Conservation (phyloP, 2,888 invertebrate genomes). For the Limulus polyphemus region DNA sequence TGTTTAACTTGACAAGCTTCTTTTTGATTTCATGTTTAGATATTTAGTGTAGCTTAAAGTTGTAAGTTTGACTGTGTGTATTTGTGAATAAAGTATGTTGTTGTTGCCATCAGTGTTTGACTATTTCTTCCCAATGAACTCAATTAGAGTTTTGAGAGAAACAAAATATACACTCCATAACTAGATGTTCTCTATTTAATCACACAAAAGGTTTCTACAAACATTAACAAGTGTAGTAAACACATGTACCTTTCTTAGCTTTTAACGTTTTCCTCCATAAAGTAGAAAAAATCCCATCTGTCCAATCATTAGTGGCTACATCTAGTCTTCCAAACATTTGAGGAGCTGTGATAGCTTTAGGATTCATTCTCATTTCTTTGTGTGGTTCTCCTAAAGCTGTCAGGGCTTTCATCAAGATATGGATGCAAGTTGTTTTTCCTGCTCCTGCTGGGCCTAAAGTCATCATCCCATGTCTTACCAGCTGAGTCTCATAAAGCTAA, state of each 20-base stretch:
- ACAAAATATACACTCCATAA: no score
- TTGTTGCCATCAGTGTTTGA: no score
- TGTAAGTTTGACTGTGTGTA: no score
- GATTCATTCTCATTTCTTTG: conserved; percentile 96
- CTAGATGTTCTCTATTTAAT: no score
- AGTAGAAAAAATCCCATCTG: conserved; percentile 93
- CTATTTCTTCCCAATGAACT: no score
- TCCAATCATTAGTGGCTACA: conserved; percentile 97
- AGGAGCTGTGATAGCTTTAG: conserved; percentile 90
- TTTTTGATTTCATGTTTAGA: no score
- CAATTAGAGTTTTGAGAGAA: no score
- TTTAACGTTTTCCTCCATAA: conserved; percentile 89
- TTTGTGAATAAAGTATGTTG: no score
- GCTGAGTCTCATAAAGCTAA: conserved; percentile 83
- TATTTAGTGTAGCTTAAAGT: no score
- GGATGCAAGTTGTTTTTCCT: conserved; percentile 85
- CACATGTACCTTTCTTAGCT: conserved; percentile 52
- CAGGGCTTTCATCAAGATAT: conserved; percentile 76
- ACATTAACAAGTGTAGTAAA: no score
- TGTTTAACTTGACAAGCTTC: no score
- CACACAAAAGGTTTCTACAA: no score
- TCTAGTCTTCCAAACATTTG: conserved; percentile 96
- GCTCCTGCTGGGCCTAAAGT: conserved; percentile 87
- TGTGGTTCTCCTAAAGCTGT: conserved; percentile 72
- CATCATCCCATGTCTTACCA: conserved; percentile 93